Evolutionary conservation across 2,113 vertebrate species (phyloP).

Genomic region (Epinephelus fuscoguttatus): DNA sequence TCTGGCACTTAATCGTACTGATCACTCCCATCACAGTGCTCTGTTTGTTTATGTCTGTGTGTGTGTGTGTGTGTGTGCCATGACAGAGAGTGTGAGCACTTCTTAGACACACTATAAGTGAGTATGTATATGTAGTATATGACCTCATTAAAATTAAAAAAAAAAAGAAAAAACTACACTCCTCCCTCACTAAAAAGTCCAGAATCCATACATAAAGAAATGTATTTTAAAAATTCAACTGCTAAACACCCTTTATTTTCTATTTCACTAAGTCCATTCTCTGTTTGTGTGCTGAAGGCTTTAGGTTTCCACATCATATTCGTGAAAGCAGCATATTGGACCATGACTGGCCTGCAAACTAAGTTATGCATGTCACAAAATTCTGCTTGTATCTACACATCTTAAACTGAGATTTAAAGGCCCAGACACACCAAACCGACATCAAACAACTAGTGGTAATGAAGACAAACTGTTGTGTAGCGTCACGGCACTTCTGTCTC

Average conservation of each 20-base stretch:
- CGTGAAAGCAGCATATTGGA: neutral
- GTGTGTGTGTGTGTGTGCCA: no score
- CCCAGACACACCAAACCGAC: no score
- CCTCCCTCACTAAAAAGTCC: neutral
- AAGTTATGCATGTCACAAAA: neutral
- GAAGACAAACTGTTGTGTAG: no score
- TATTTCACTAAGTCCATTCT: neutral
- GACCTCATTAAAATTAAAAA: neutral
- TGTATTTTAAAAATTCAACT: neutral
- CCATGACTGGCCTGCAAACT: neutral
- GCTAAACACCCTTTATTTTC: neutral
- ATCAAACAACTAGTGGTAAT: no score
- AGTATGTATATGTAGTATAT: neutral
- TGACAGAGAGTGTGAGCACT: no score
- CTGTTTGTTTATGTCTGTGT: neutral
- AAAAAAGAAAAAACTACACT: neutral
- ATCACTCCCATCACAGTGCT: slow-evolving; percentile 29
- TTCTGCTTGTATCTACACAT: neutral
- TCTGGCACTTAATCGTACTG: slow-evolving; percentile 62
- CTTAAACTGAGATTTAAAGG: neutral
- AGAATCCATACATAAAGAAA: neutral
- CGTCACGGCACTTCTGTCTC: no score
- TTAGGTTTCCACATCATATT: neutral
- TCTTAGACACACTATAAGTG: no score
- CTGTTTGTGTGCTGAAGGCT: neutral